Conservation (phyloP, 2,888 invertebrate genomes). For the Pseudeuparius sepicola region DNA sequence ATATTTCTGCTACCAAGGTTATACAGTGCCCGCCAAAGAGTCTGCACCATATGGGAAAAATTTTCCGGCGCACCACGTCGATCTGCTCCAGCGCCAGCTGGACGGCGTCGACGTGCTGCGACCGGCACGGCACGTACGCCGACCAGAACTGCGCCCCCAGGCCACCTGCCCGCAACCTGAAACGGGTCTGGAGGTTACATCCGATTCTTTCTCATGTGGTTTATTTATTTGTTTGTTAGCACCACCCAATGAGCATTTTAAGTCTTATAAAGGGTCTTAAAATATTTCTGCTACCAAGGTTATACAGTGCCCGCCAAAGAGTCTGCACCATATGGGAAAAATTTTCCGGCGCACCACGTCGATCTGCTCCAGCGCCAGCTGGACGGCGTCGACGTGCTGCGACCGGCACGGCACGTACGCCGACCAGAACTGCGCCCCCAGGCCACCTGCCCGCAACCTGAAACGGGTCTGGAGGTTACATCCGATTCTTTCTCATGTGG, state of each 20-base stretch:
- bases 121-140: conserved; percentile 77
- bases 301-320: too few species aligned
- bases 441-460: conserved; percentile 30
- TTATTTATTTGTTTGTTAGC: too few species aligned
- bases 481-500: neutral
- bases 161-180: conserved; percentile 23
- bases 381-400: conserved; percentile 70
- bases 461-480: neutral
- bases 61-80: conserved; percentile 70
- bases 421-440: conserved; percentile 89
- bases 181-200: neutral
- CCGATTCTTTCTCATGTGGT: neutral
- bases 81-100: conserved; percentile 79
- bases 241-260: too few species aligned
- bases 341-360: conserved; percentile 72
- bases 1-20: too few species aligned
- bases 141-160: conserved; percentile 91
- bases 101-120: conserved; percentile 70
- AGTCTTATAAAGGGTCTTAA: too few species aligned
- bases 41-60: too few species aligned
- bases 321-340: too few species aligned
- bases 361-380: conserved; percentile 76
- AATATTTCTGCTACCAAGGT: too few species aligned
- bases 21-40: too few species aligned
- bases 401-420: conserved; percentile 81